These are phyloP conservation scores for Himalopsyche japonica DNA, from an alignment of 2,888 invertebrate species.

Conservation along the genomic window DNA sequence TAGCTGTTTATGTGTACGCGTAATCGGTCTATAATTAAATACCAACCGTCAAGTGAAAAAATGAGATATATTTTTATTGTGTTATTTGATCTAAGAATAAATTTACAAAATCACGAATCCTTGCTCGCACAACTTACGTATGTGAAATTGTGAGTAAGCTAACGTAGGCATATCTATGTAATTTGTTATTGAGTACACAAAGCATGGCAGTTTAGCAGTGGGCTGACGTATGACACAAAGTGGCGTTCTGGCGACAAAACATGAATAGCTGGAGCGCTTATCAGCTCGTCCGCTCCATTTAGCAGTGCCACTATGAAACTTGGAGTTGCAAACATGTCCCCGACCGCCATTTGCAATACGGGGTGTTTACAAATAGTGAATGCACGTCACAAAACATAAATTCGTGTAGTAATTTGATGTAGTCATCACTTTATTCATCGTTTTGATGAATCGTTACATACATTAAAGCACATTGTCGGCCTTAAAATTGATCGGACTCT, in stretches of 20 bases:
- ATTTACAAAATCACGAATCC: too few species aligned
- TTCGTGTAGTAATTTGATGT: not conserved
- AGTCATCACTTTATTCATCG: too few species aligned
- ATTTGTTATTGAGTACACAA: slow-evolving; percentile 2
- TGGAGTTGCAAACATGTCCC: not conserved
- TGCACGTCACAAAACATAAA: not conserved
- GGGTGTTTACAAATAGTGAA: not conserved
- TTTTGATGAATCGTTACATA: too few species aligned
- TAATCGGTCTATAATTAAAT: too few species aligned
- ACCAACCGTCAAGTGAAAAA: too few species aligned
- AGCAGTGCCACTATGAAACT: slow-evolving; percentile 13
- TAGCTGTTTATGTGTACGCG: too few species aligned
- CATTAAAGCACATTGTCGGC: too few species aligned
- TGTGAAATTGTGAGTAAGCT: too few species aligned
- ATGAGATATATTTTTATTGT: too few species aligned
- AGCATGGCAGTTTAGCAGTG: not conserved
- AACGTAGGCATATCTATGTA: not conserved
- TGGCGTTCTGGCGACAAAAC: slow-evolving; percentile 28
- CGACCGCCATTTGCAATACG: not conserved
- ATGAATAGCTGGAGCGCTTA: slow-evolving; percentile 36
- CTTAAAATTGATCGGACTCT: too few species aligned
- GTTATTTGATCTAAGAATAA: too few species aligned
- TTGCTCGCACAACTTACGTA: too few species aligned
- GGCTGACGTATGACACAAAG: slow-evolving; percentile 23
- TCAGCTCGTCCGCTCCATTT: slow-evolving; percentile 38